These are phyloP conservation scores for Pasiphila rectangulata DNA, from an alignment of 2,888 invertebrate species.

Conservation along the genomic window DNA sequence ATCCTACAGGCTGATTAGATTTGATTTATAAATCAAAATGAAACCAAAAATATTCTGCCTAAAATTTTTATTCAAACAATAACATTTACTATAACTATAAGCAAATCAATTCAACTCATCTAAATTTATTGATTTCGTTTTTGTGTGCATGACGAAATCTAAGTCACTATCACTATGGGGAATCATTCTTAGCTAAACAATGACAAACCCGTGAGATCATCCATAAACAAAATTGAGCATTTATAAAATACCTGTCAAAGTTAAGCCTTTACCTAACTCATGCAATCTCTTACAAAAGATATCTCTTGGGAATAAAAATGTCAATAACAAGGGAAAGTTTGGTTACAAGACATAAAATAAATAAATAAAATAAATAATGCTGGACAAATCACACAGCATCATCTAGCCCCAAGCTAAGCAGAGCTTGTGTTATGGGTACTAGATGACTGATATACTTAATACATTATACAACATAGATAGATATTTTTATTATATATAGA, in stretches of 20 bases:
- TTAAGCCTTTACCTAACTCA: not conserved
- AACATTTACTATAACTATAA: constrained; percentile 23
- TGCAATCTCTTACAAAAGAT: not conserved
- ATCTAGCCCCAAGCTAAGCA: too few species aligned
- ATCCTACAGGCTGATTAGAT: too few species aligned
- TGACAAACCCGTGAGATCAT: constrained; percentile 15
- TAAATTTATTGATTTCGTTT: constrained; percentile 1
- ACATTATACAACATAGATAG: too few species aligned
- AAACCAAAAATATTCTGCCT: not conserved
- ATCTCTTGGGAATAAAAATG: too few species aligned
- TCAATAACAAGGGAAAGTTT: too few species aligned
- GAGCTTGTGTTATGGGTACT: too few species aligned
- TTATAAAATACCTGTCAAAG: not conserved
- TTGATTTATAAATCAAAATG: too few species aligned
- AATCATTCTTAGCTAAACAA: constrained; percentile 9
- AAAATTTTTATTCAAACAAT: constrained; percentile 30
- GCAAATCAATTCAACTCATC: constrained; percentile 4
- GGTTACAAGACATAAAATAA: too few species aligned
- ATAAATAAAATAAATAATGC: too few species aligned
- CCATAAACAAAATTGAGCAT: constrained; percentile 11
- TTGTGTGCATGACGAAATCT: not conserved
- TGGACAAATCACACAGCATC: too few species aligned
- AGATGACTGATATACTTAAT: too few species aligned
- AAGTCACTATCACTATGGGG: constrained; percentile 5
- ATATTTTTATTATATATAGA: too few species aligned